Conservation (phyloP, 2,113 vertebrate species). For the Hemibagrus wyckioides region DNA sequence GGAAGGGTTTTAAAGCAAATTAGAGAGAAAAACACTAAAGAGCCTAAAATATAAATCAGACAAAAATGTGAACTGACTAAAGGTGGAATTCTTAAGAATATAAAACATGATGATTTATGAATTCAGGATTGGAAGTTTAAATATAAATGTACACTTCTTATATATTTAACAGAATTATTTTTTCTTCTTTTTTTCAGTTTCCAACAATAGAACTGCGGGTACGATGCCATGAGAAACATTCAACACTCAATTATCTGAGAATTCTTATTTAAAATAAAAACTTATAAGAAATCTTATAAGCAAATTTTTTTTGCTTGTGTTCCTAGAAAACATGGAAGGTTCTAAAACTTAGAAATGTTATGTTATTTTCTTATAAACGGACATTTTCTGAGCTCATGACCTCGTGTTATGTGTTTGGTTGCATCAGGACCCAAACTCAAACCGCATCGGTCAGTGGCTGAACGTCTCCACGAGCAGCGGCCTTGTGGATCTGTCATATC, state of each 20-base stretch:
- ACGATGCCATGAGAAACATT: background rate
- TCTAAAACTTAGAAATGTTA: too few relatives aligned
- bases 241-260: background rate
- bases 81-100: background rate
- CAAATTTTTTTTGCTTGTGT: background rate
- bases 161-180: background rate
- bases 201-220: constrained; percentile 68
- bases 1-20: background rate
- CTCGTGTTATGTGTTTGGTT: background rate
- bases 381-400: background rate
- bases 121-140: background rate
- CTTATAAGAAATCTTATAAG: background rate
- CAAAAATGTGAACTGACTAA: too few relatives aligned
- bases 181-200: constrained; percentile 65
- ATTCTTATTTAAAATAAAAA: background rate
- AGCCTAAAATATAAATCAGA: background rate
- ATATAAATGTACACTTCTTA: background rate
- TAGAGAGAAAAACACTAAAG: background rate
- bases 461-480: constrained; percentile 53
- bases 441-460: constrained; percentile 75
- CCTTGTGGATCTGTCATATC: constrained; percentile 70
- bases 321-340: background rate
- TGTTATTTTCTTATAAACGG: background rate
- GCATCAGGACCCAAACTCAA: constrained; percentile 67
- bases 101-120: background rate